Conservation (phyloP, 2,888 invertebrate species). For the Pogonocherus hispidulus region DNA sequence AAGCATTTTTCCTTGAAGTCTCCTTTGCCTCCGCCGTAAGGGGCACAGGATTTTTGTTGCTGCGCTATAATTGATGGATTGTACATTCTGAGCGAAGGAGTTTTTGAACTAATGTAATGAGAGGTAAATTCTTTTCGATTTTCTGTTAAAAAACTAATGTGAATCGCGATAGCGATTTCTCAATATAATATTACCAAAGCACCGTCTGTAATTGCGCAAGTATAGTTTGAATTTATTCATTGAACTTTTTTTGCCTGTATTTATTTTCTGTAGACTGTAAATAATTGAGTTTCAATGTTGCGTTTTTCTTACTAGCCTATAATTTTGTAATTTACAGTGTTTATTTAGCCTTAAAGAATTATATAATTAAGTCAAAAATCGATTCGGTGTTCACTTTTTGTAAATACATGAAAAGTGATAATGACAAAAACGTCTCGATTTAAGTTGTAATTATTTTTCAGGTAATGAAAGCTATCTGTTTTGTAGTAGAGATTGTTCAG, state of each 20-base stretch:
- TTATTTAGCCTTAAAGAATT: not conserved
- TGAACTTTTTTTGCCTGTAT: not conserved
- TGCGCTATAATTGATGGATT: not conserved
- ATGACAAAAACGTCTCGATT: no score
- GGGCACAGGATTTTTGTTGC: conserved; percentile 5
- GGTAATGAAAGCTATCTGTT: no score
- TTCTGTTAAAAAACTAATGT: not conserved
- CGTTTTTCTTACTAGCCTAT: not conserved
- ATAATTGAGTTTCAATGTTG: not conserved
- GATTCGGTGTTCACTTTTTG: not conserved
- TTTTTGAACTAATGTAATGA: not conserved
- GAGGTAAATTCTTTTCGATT: no score
- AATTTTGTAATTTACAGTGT: not conserved
- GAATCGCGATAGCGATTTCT: not conserved
- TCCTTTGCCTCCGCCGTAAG: not conserved
- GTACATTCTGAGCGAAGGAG: not conserved
- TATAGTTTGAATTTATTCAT: not conserved
- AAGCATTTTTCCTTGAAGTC: conserved; percentile 16
- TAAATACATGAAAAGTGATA: no score
- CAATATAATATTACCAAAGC: not conserved
- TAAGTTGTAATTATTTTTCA: no score
- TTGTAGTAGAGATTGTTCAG: no score
- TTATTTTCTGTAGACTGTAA: not conserved
- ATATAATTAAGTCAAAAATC: no score
- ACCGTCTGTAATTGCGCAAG: not conserved